Percentiles rank a stretch among this genome's conserved stretches.
phyloP scores from a whole-genome alignment of 2,797 vertebrate genomes.

The Sebastes cheni region DNA sequence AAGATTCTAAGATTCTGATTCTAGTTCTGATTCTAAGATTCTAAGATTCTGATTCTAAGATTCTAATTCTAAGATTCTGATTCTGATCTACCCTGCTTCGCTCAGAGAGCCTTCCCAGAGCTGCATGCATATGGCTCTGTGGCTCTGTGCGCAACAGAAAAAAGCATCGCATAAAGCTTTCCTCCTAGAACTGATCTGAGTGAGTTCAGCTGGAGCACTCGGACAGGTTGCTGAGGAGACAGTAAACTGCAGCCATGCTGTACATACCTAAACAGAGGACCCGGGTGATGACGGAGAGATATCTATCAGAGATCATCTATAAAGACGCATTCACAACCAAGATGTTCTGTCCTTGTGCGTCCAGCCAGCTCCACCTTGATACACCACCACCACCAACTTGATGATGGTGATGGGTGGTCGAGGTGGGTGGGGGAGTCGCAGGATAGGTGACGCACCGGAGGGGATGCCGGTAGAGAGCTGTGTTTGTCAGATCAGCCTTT shows the following conservation, averaged over 20 bases:
- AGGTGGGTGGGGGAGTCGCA: constrained; percentile 20
- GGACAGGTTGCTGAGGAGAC: constrained; percentile 43
- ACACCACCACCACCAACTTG: constrained; percentile 31
- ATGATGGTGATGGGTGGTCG: constrained; percentile 26
- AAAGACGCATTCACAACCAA: constrained; percentile 4
- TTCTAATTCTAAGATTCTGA: too few species aligned
- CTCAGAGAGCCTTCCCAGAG: background rate
- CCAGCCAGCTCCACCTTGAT: constrained; percentile 61
- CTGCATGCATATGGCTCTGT: background rate
- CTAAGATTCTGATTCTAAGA: too few species aligned
- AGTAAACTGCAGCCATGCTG: background rate
- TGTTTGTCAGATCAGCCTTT: constrained; percentile 12
- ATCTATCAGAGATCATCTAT: background rate
- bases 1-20: too few species aligned
- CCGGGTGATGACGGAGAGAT: constrained; percentile 31
- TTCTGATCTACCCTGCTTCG: constrained; percentile 12
- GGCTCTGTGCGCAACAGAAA: constrained; percentile 51
- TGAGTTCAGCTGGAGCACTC: constrained; percentile 25
- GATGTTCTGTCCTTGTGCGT: constrained; percentile 20
- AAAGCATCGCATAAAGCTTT: background rate
- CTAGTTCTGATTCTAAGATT: too few species aligned
- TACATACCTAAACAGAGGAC: constrained; percentile 44
- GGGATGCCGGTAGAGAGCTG: constrained; percentile 30
- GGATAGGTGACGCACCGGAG: constrained; percentile 23
- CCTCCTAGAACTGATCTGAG: background rate